Evolutionary conservation across 2,888 invertebrate genomes (phyloP).

Genomic region (Steinernema hermaphroditum): DNA sequence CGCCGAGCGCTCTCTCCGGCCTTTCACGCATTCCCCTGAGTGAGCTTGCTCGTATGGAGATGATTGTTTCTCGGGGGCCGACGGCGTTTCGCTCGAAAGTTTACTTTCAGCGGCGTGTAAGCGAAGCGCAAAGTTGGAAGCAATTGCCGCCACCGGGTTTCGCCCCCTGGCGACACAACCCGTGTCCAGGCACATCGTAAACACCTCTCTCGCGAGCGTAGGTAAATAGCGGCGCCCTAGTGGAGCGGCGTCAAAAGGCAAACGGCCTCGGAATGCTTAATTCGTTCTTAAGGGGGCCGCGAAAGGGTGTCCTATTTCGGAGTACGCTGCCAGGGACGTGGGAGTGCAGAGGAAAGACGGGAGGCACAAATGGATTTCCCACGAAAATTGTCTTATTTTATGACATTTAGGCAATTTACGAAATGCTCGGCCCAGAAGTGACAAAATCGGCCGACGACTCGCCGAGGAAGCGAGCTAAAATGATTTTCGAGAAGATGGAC

Average conservation of each 20-base stretch:
- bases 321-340: neutral
- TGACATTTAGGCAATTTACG: constrained; percentile 87
- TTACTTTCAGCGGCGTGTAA: neutral
- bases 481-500: constrained; percentile 95
- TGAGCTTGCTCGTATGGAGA: constrained; percentile 12
- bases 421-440: constrained; percentile 96
- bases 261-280: neutral
- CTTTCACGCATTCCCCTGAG: constrained; percentile 15
- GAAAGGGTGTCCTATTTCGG: neutral
- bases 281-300: too few relatives aligned
- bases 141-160: too few relatives aligned
- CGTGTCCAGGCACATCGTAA: too few relatives aligned
- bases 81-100: neutral
- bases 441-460: constrained; percentile 87
- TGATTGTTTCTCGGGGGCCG: constrained; percentile 17
- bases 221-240: too few relatives aligned
- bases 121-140: constrained; percentile 12
- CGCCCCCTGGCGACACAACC: too few relatives aligned
- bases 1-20: constrained; percentile 4
- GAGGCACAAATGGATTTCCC: neutral
- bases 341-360: neutral
- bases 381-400: constrained; percentile 12
- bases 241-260: neutral
- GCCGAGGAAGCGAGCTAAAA: constrained; percentile 94
- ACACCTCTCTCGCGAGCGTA: too few relatives aligned